Conservation (phyloP, 1,140 invertebrate species). For the Zaprionus vittiger region DNA sequence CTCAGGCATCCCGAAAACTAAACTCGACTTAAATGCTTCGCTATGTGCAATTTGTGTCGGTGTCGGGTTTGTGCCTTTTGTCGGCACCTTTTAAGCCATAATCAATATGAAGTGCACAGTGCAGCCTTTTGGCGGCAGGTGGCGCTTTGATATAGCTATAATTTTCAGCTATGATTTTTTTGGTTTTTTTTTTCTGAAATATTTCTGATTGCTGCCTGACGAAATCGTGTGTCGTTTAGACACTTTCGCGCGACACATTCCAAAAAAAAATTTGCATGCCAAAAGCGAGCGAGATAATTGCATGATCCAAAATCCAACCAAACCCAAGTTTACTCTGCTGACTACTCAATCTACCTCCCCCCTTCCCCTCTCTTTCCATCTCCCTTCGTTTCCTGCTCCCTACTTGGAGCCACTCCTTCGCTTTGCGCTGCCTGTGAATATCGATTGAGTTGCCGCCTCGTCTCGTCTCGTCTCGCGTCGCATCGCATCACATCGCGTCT, state of each 20-base stretch:
- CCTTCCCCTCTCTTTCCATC: not conserved
- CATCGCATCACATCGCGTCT: conserved; percentile 1
- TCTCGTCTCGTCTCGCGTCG: conserved; percentile 14
- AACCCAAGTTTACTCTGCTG: conserved; percentile 50
- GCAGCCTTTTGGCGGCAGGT: conserved; percentile 45
- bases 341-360: conserved; percentile 3
- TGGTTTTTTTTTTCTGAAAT: conserved; percentile 15
- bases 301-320: conserved; percentile 62
- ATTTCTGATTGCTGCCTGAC: conserved; percentile 2
- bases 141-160: conserved; percentile 47
- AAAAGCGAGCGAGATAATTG: conserved; percentile 67
- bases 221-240: conserved; percentile 9
- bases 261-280: conserved; percentile 71
- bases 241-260: conserved; percentile 63
- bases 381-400: not conserved
- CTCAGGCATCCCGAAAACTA: conserved; percentile 36
- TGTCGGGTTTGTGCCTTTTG: conserved; percentile 36
- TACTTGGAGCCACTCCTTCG: conserved; percentile 43
- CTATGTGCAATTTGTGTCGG: conserved; percentile 54
- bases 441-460: conserved; percentile 61
- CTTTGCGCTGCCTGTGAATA: conserved; percentile 46
- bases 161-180: not conserved
- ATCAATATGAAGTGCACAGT: conserved; percentile 31
- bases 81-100: conserved; percentile 48
- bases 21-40: conserved; percentile 54